Conservation (phyloP, 2,113 vertebrate species). For the Hippocampus zosterae region DNA sequence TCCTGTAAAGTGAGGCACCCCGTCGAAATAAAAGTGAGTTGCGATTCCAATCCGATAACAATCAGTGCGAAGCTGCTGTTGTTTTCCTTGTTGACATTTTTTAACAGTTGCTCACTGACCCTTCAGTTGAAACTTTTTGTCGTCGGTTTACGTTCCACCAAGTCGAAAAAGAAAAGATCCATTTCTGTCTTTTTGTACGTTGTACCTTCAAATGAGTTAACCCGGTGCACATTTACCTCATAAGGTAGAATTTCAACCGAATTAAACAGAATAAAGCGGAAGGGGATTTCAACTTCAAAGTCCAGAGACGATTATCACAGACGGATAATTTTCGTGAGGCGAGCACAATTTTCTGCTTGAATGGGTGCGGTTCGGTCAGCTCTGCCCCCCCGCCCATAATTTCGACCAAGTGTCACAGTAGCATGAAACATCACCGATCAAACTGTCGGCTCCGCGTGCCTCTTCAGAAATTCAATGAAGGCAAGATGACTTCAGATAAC, state of each 20-base stretch:
- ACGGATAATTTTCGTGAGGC: slow-evolving; percentile 12
- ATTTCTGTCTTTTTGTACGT: not conserved
- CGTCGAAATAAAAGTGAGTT: too few species aligned
- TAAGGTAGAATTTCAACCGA: too few species aligned
- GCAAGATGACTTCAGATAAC: slow-evolving; percentile 40
- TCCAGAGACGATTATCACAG: slow-evolving; percentile 14
- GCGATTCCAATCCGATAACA: too few species aligned
- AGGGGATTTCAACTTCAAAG: slow-evolving; percentile 1
- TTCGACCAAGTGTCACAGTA: slow-evolving; percentile 22
- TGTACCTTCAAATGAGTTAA: not conserved
- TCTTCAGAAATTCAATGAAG: slow-evolving; percentile 33
- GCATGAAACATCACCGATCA: slow-evolving; percentile 26
- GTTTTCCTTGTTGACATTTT: too few species aligned
- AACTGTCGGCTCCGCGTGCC: slow-evolving; percentile 16
- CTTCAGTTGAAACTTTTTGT: too few species aligned
- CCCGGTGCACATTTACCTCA: too few species aligned
- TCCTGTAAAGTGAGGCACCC: not conserved
- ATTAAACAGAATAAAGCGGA: too few species aligned
- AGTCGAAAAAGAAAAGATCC: not conserved
- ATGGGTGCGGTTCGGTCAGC: slow-evolving; percentile 1
- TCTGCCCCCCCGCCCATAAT: slow-evolving; percentile 1
- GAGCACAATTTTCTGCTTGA: slow-evolving; percentile 11
- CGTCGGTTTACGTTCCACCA: too few species aligned
- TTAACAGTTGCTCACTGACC: too few species aligned
- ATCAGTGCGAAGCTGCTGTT: too few species aligned